Base-by-base conservation (phyloP, 2,797 vertebrate genomes). In the Cossypha niveicapilla region DNA sequence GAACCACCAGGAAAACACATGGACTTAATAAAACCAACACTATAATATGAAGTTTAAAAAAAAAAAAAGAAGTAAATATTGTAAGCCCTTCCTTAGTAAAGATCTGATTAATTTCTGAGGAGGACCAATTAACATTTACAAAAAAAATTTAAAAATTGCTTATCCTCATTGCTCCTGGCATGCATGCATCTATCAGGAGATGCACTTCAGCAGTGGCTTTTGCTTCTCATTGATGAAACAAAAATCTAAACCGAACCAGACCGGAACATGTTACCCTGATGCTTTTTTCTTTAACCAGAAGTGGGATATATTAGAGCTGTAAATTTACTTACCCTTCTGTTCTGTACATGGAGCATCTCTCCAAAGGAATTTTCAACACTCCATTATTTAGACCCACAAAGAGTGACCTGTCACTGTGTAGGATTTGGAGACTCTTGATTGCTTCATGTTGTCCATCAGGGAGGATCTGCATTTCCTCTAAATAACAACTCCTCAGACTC, bases 391-490 rank as follows among this genome's bases (percentile, higher is more conserved):
- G 97, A 32, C 99, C 99, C 42, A 99, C 99, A 61, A 99, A 99
- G 74, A 99, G 98, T 0, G 98, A 99, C 72, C 99, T 97, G 95
- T 99, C 98, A 1, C 99, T 99, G 97, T 99, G 99, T 86, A 99
- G 98, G 96, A 99, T 99, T 96, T 99, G 99, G 88, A 99, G 98
- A 96, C 98, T 99, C 75, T 98, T 98, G 97, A 99, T 99, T 27
- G 99, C 98, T 94, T 99, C 98, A 10, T 70, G 97, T 48, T 98
- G 97, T 18, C 98, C 98, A 0, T 97, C 68, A 10, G 99, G 98
- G 62, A 99, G 98, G 91, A 99, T 98, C 93, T 99, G 98, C 98
- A 99, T 99, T 97, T 99, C 99, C 94, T 99, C 99, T 97, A 99
- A 98, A 97, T 99, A 99, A 96, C 99, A 99, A 47, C 99, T 99